phyloP scores from a whole-genome alignment of 2,797 vertebrate genomes.

The Poeciliopsis paucimaculata region DNA sequence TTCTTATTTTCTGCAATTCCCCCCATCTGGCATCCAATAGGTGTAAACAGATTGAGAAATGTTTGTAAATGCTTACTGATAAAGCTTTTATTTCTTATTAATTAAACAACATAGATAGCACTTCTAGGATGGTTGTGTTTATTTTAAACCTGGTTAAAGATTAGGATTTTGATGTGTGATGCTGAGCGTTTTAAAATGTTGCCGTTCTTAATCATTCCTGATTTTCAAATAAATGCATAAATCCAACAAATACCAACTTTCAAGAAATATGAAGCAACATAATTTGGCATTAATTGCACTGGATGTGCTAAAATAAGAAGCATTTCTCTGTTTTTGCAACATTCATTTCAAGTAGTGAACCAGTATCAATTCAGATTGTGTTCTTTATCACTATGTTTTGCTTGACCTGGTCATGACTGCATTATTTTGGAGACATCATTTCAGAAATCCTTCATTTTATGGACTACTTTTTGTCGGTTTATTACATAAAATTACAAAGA shows the following conservation, averaged over 20 bases:
- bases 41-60: conserved; percentile 55
- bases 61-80: conserved; percentile 54
- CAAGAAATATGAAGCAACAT: conserved; percentile 13
- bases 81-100: conserved; percentile 50
- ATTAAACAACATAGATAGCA: conserved; percentile 48
- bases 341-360: conserved; percentile 30
- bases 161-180: conserved; percentile 19
- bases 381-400: conserved; percentile 70
- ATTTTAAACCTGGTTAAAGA: conserved; percentile 11
- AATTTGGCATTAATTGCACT: conserved; percentile 14
- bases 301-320: background rate
- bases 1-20: conserved; percentile 48
- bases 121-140: conserved; percentile 16
- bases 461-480: background rate
- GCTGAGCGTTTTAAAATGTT: conserved; percentile 28
- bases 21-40: conserved; percentile 57
- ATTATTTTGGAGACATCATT: conserved; percentile 49
- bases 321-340: background rate
- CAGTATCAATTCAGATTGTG: conserved; percentile 57
- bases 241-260: conserved; percentile 27
- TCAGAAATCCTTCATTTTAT: conserved; percentile 59
- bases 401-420: conserved; percentile 49
- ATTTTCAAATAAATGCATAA: conserved; percentile 26
- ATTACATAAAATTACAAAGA: background rate
- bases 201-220: conserved; percentile 31